Percentiles rank a stretch among this genome's conserved stretches.
These are phyloP conservation scores for Ruditapes philippinarum DNA, from an alignment of 1,140 invertebrate species.

Conservation along the genomic window DNA sequence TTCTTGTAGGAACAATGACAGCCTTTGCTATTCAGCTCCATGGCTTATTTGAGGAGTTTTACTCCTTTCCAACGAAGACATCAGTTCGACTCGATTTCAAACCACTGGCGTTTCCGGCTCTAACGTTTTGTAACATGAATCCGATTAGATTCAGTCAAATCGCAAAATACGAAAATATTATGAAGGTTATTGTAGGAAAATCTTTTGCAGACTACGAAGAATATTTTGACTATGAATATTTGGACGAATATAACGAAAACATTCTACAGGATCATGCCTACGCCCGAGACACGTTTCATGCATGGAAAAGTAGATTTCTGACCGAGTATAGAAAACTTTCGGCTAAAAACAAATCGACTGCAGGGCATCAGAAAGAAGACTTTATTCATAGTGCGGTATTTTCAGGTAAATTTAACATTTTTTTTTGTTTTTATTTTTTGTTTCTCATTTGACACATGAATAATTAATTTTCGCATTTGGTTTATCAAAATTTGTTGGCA, in stretches of 20 bases:
- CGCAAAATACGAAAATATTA: not conserved
- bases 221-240: not conserved
- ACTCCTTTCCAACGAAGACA: constrained; percentile 20
- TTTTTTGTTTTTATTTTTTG: no score
- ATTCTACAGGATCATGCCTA: not conserved
- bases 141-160: not conserved
- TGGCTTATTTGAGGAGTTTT: not conserved
- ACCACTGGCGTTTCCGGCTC: not conserved
- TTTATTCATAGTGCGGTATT: not conserved
- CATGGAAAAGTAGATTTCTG: not conserved
- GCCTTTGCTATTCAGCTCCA: not conserved
- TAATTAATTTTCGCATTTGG: no score
- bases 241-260: not conserved
- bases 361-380: not conserved
- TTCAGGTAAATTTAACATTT: no score
- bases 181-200: not conserved
- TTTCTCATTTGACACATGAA: no score
- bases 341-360: not conserved
- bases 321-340: not conserved
- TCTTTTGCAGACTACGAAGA: not conserved
- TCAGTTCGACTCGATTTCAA: not conserved
- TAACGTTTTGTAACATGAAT: constrained; percentile 54
- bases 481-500: no score
- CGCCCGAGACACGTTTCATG: not conserved
- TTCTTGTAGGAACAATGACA: not conserved